phyloP scores from a whole-genome alignment of 2,888 invertebrate species.

The Ditylenchus weischeri region DNA sequence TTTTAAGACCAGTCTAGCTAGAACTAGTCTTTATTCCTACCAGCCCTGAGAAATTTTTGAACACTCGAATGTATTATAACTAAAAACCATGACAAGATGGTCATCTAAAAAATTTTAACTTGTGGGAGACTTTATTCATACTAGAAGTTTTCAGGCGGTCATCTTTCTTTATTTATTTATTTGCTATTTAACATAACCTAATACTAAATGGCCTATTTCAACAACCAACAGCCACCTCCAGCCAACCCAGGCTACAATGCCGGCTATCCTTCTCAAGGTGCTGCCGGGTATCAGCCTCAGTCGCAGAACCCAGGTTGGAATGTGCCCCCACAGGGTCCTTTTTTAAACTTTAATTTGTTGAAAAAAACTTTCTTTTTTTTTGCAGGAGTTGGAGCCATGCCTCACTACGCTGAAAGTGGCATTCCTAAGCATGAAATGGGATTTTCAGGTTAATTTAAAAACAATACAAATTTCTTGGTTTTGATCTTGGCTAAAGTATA shows the following conservation, averaged over 20 bases:
- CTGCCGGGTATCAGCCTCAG: conserved; percentile 23
- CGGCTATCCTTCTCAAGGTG: not conserved
- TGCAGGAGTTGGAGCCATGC: conserved; percentile 5
- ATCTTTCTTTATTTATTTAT: not conserved
- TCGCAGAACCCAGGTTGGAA: conserved; percentile 25
- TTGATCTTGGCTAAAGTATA: too few relatives aligned
- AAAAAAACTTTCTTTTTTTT: not conserved
- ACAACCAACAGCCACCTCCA: conserved; percentile 10
- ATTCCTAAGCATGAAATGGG: conserved; percentile 35
- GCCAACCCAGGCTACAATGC: too few relatives aligned
- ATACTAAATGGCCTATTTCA: conserved; percentile 14
- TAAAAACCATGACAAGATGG: too few relatives aligned
- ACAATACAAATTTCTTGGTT: too few relatives aligned
- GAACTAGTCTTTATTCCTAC: too few relatives aligned
- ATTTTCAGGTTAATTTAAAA: conserved; percentile 31
- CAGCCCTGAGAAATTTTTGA: too few relatives aligned
- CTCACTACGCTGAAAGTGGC: conserved; percentile 34
- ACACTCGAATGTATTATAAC: too few relatives aligned
- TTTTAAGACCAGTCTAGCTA: too few relatives aligned
- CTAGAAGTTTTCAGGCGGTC: too few relatives aligned
- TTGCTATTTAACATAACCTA: not conserved
- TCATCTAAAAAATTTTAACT: too few relatives aligned
- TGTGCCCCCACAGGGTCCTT: conserved; percentile 13
- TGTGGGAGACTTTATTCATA: too few relatives aligned
- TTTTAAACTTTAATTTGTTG: not conserved